Conservation (phyloP, 2,797 vertebrate genomes). For the Danionella dracula region DNA sequence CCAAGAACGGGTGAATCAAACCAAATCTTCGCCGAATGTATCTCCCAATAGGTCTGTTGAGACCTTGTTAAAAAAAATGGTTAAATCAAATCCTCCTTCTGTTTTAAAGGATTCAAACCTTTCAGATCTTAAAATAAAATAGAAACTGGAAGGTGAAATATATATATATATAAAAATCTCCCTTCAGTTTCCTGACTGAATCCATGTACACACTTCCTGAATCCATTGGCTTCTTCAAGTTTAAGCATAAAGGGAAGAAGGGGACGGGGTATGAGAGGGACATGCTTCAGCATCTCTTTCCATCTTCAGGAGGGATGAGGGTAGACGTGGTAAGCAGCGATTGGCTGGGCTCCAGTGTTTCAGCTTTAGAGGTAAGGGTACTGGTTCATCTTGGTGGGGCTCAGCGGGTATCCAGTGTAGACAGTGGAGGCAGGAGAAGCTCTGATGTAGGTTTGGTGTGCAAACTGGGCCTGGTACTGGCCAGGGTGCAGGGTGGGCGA, state of each 20-base stretch:
- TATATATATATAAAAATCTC: slow-evolving; percentile 45
- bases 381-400: slow-evolving; percentile 99
- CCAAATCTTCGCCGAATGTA: slow-evolving; percentile 19
- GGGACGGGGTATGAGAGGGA: slow-evolving; percentile 42
- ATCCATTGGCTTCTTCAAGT: slow-evolving; percentile 68
- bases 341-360: slow-evolving; percentile 69
- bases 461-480: slow-evolving; percentile 96
- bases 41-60: slow-evolving; percentile 54
- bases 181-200: slow-evolving; percentile 56
- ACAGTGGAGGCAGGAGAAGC: slow-evolving; percentile 95
- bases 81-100: slow-evolving; percentile 41
- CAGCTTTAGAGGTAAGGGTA: slow-evolving; percentile 94
- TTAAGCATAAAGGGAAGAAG: slow-evolving; percentile 46
- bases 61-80: slow-evolving; percentile 51
- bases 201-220: slow-evolving; percentile 35
- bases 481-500: slow-evolving; percentile 92
- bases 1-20: slow-evolving; percentile 47
- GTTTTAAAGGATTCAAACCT: slow-evolving; percentile 46
- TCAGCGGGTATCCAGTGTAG: slow-evolving; percentile 99
- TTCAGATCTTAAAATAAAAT: slow-evolving; percentile 35
- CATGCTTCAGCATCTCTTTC: slow-evolving; percentile 31
- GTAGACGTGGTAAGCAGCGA: slow-evolving; percentile 56
- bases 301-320: slow-evolving; percentile 26
- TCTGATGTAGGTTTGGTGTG: slow-evolving; percentile 98
- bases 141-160: slow-evolving; percentile 56